These are phyloP conservation scores for Metellina segmentata DNA, from an alignment of 2,888 invertebrate species.

Conservation along the genomic window DNA sequence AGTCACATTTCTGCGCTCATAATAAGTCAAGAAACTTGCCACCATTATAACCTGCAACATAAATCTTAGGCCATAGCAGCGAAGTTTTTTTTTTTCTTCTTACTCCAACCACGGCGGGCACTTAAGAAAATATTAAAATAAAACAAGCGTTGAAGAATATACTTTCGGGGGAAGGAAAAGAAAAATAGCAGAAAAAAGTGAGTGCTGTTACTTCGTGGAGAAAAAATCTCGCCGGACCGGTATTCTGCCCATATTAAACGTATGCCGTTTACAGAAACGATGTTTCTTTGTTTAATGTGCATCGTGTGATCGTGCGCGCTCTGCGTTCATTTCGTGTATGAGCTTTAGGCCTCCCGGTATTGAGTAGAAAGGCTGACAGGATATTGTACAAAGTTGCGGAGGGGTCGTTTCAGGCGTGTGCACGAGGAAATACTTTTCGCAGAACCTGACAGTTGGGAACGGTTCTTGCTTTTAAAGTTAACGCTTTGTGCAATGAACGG, in stretches of 20 bases:
- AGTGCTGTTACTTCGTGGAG: slow-evolving; percentile 50
- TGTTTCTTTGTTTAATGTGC: slow-evolving; percentile 59
- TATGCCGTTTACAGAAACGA: slow-evolving; percentile 43
- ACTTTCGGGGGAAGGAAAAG: not conserved
- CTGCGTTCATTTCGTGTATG: slow-evolving; percentile 26
- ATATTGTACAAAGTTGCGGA: slow-evolving; percentile 32
- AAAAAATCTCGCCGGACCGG: slow-evolving; percentile 67
- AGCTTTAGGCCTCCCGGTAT: slow-evolving; percentile 33
- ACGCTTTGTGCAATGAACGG: no score
- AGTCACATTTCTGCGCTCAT: slow-evolving; percentile 64
- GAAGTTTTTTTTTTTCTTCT: slow-evolving; percentile 33
- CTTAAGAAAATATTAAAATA: slow-evolving; percentile 73
- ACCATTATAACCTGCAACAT: slow-evolving; percentile 54
- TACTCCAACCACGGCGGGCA: not conserved
- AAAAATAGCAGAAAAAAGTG: slow-evolving; percentile 36
- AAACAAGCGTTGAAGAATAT: slow-evolving; percentile 43
- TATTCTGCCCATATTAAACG: slow-evolving; percentile 36
- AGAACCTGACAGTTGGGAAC: not conserved
- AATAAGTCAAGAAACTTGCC: slow-evolving; percentile 60
- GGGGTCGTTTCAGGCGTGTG: slow-evolving; percentile 19
- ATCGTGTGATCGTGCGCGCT: slow-evolving; percentile 47
- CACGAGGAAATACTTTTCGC: not conserved
- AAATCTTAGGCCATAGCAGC: slow-evolving; percentile 57
- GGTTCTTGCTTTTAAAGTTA: no score
- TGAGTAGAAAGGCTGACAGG: slow-evolving; percentile 12